A percentile compares a stretch with the other conserved stretches of the same genome.
Evolutionary conservation across 2,888 invertebrate species (phyloP).

Genomic region (Harmothoe impar): DNA sequence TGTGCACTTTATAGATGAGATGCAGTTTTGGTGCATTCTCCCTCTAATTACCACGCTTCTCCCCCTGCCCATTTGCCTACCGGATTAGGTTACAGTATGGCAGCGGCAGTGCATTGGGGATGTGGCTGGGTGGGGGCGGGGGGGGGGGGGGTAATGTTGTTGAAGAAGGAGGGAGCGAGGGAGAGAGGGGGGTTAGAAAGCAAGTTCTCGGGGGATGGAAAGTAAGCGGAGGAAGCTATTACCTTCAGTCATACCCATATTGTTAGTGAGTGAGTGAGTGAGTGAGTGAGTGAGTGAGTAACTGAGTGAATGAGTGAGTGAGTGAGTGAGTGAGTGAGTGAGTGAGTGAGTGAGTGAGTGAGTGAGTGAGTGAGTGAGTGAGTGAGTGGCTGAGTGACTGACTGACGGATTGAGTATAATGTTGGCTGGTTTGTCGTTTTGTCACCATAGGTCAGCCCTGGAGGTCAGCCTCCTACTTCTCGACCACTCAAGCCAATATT

Average conservation of each 20-base stretch:
- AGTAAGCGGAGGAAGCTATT: too few species aligned
- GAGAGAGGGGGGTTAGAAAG: too few species aligned
- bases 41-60: too few species aligned
- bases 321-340: constrained; percentile 55
- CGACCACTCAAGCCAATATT: neutral
- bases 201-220: too few species aligned
- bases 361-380: constrained; percentile 28
- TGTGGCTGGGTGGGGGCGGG: neutral
- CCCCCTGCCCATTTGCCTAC: too few species aligned
- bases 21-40: too few species aligned
- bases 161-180: neutral
- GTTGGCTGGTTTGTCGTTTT: too few species aligned
- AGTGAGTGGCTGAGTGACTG: neutral
- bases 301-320: constrained; percentile 36
- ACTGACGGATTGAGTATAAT: neutral
- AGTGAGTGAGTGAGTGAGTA: constrained; percentile 39
- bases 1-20: too few species aligned
- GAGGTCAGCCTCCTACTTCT: neutral
- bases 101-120: too few species aligned
- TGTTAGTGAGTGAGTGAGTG: too few species aligned
- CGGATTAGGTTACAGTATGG: too few species aligned
- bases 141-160: neutral
- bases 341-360: constrained; percentile 46
- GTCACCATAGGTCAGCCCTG: neutral
- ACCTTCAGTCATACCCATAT: neutral